These are phyloP conservation scores for Drosophila oshimai DNA, from an alignment of 1,140 invertebrate genomes.

Conservation along the genomic window DNA sequence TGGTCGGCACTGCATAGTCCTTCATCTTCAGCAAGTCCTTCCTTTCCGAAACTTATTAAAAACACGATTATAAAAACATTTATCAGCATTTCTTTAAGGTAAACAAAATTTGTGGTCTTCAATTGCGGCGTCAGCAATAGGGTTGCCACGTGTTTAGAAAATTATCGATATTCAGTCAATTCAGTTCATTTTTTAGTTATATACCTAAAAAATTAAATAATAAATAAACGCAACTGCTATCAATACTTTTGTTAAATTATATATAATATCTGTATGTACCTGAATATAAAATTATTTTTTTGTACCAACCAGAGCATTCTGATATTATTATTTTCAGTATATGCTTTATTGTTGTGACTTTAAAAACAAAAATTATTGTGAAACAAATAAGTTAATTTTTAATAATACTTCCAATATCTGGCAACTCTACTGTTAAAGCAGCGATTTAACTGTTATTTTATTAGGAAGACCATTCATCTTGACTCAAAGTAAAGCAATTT, in stretches of 20 bases:
- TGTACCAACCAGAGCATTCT: too few relatives aligned
- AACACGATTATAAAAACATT: slow-evolving; percentile 33
- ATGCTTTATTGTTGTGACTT: too few relatives aligned
- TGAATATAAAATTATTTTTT: too few relatives aligned
- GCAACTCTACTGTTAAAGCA: background rate
- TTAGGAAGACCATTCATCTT: background rate
- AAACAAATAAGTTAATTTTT: background rate
- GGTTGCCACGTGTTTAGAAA: background rate
- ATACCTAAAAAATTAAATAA: background rate
- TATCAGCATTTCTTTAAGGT: slow-evolving; percentile 34
- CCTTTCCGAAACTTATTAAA: slow-evolving; percentile 11
- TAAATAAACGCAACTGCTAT: too few relatives aligned
- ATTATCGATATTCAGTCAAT: background rate
- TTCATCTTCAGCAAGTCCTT: background rate
- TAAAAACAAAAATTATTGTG: too few relatives aligned
- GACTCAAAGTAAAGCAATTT: background rate
- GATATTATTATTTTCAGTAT: too few relatives aligned
- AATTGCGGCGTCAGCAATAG: background rate
- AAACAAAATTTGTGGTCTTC: slow-evolving; percentile 13
- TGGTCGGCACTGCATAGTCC: slow-evolving; percentile 3
- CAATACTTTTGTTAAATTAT: too few relatives aligned
- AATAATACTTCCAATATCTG: background rate
- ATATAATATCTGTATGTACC: too few relatives aligned
- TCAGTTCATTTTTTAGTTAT: background rate
- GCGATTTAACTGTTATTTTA: background rate